Base-by-base conservation (phyloP, 2,888 invertebrate species). In the Aphodius granarius region DNA sequence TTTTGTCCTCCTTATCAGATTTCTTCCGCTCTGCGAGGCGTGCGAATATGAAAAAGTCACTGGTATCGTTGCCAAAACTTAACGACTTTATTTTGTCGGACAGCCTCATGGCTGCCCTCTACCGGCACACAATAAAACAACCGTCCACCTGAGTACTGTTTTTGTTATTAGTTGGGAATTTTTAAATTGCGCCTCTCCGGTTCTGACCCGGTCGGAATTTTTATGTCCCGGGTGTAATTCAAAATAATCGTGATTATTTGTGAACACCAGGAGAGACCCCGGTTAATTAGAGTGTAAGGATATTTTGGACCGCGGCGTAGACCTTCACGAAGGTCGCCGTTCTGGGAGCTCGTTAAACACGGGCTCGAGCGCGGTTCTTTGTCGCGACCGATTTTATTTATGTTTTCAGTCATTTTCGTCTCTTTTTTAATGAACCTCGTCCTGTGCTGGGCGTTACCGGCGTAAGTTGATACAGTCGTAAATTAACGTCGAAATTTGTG, bases 151-250 rank as follows among this genome's bases (percentile, higher is more conserved):
- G 43, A 75, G 79, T 79, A 81, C 80, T 79, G 80, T 80, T 81
- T 81, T 80, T 81, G 79, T 75, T 77, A 77, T 74, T 76, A 74
- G 71, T 71, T 63, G 68, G 71, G 76, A 71, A 73, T 73, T 76
- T 76, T 76, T 76, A 71, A 76, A 66, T 73, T 76, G 73, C 43
- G 43, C 43, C 43, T 43, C 43, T 43, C 43, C 43, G 1, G 43
- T 43, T 43, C 43, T 6, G 43, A 13, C 43, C 43, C 43, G 43
- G 43, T 43, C 1, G 74, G 74, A 74, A 74, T 74, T 74, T 71
- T 74, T 70, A 74, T 74, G 71, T 43, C 22, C 64, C 70, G 74
- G 71, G 62, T 21, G 74, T 74, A 70, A 74, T 74, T 74, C 71
- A 63, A 74, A 74, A 74, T 74, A 70, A 74, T 74, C 71, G 71